Percentiles rank a stretch among this genome's conserved stretches.
These are phyloP conservation scores for Diuraphis noxia DNA, from an alignment of 1,140 invertebrate genomes.

Conservation along the genomic window DNA sequence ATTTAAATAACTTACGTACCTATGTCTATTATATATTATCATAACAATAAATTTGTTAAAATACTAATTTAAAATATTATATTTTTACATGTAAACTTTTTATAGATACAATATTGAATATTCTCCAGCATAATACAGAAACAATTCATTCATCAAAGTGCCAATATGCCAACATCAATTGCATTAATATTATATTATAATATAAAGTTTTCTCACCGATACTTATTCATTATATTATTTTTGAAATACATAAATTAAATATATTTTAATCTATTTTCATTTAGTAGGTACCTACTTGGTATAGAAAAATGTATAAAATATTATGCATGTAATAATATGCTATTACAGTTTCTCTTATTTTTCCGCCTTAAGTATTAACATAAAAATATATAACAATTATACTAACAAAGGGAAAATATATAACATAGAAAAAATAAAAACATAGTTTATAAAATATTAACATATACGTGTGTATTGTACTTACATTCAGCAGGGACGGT, in stretches of 20 bases:
- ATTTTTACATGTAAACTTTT: background rate
- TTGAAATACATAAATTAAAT: background rate
- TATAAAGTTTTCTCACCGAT: background rate
- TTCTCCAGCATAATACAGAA: background rate
- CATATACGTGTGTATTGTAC: background rate
- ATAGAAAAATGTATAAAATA: background rate
- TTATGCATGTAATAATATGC: background rate
- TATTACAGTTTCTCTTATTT: background rate
- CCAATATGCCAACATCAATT: background rate
- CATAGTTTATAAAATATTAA: background rate
- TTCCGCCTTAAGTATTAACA: background rate
- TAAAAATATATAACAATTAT: background rate
- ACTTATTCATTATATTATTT: background rate
- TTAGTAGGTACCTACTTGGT: background rate
- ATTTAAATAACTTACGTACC: no score
- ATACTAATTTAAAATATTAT: no score
- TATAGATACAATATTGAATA: background rate
- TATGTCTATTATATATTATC: background rate
- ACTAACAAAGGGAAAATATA: background rate
- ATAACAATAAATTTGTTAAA: background rate
- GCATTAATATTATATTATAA: background rate
- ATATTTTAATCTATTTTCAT: background rate
- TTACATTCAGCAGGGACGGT: conserved; percentile 34
- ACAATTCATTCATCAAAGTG: background rate
- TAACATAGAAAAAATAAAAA: background rate